Conservation (phyloP, 2,888 invertebrate species). For the Mesorhabditis sp. region DNA sequence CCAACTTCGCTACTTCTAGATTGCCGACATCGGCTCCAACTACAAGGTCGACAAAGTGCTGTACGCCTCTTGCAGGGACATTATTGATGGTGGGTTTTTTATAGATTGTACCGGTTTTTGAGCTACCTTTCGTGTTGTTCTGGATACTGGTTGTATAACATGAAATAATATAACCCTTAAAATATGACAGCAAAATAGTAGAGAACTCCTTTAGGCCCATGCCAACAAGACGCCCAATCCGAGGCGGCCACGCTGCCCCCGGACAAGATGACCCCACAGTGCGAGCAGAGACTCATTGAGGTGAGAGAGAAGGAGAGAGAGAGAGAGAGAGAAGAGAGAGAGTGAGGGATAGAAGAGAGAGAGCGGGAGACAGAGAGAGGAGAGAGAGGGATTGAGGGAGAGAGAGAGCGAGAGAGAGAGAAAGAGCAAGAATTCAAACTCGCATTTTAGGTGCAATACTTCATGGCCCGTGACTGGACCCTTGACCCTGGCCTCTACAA, state of each 20-base stretch:
- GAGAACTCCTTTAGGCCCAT: constrained; percentile 62
- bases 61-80: constrained; percentile 44
- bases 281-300: constrained; percentile 85
- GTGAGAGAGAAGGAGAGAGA: constrained; percentile 57
- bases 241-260: constrained; percentile 70
- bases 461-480: constrained; percentile 88
- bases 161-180: not conserved
- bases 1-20: constrained; percentile 59
- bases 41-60: constrained; percentile 77
- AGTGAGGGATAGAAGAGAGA: too few relatives aligned
- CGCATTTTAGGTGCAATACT: constrained; percentile 73
- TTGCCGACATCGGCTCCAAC: constrained; percentile 87
- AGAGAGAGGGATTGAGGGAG: constrained; percentile 1
- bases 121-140: not conserved
- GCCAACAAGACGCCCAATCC: constrained; percentile 45
- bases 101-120: not conserved
- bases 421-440: not conserved
- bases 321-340: not conserved
- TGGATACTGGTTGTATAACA: not conserved
- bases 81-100: constrained; percentile 42
- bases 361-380: not conserved
- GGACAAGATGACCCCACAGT: constrained; percentile 78
- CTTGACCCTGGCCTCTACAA: constrained; percentile 82
- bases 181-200: not conserved
- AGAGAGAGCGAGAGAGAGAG: not conserved